Evolutionary conservation across 1,140 invertebrate genomes (phyloP), one percentile per base, ranked within the genome.

Genomic region (Kradibia gibbosae): DNA sequence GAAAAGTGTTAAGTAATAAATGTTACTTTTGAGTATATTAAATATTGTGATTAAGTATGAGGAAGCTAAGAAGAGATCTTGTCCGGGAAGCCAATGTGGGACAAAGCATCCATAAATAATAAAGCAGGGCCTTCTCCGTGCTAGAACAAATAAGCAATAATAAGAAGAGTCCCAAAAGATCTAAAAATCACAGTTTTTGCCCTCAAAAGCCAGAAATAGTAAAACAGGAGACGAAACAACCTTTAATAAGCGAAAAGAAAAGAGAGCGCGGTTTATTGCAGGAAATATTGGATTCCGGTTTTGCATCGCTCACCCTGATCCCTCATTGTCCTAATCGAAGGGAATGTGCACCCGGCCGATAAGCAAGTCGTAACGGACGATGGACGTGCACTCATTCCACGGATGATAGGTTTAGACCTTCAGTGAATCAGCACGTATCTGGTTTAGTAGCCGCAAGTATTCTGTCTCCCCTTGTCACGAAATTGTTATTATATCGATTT

Each of bases 261-360:
- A 70, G 48, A 34, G 60, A 55, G 72, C 62, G 62, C 28, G 22
- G 75, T 0, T 48, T 72, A 72, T 76, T 36, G 55, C 73, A 62
- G 73, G 67, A 57, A 42, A 73, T 77, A 81, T 81, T 77, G 80
- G 74, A 81, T 81, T 81, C 65, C 80, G 65, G 71, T 81, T 72
- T 70, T n/a, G n/a, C n/a, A n/a, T n/a, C n/a, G n/a, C n/a, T n/a
- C n/a, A n/a, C n/a, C n/a, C n/a, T n/a, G 73, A 39, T 28, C 57
- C 34, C 25, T 25, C 50, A 79, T 79, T 79, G 78, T 79, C 34
- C 31, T 45, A 28, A 17, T 50, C 34, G 0, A 8, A 15, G n/a
- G 25, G 36, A 62, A 76, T 76, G n/a, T 78, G 60, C 62, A 25
- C 75, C 4, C n/a, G 60, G 20, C n/a, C 39, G 78, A 80, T 79